phyloP scores from a whole-genome alignment of 2,797 vertebrate species.

The Myotis findleyi region DNA sequence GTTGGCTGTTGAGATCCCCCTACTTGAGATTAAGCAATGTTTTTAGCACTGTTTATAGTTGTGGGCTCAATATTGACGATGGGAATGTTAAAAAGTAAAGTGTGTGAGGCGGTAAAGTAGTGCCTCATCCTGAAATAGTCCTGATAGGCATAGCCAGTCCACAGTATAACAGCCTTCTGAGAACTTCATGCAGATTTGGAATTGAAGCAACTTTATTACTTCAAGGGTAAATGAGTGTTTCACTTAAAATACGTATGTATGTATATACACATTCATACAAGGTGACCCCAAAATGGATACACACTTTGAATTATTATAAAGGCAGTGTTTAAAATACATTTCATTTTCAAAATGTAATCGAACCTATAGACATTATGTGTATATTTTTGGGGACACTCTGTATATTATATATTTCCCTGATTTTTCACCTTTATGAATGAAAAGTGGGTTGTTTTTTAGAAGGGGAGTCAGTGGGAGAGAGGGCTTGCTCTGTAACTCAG shows the following conservation, averaged over 20 bases:
- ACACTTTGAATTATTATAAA: too few species aligned
- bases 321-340: too few species aligned
- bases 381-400: too few species aligned
- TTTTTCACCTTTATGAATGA: slow-evolving; percentile 5
- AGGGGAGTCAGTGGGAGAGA: neutral
- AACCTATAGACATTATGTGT: too few species aligned
- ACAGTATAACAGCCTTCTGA: too few species aligned
- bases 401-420: neutral
- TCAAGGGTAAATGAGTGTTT: neutral
- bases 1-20: neutral
- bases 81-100: neutral
- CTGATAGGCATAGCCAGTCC: neutral
- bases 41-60: neutral
- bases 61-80: neutral
- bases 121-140: neutral
- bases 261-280: neutral
- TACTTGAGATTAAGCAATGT: neutral
- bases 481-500: neutral
- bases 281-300: too few species aligned
- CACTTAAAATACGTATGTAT: neutral
- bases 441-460: neutral
- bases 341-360: too few species aligned
- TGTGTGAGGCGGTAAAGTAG: neutral
- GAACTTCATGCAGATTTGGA: neutral
- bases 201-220: neutral